A percentile compares a stretch with the other conserved stretches of the same genome.
Evolutionary conservation across 2,113 vertebrate species (phyloP).

Genomic region (Gymnogyps californianus): DNA sequence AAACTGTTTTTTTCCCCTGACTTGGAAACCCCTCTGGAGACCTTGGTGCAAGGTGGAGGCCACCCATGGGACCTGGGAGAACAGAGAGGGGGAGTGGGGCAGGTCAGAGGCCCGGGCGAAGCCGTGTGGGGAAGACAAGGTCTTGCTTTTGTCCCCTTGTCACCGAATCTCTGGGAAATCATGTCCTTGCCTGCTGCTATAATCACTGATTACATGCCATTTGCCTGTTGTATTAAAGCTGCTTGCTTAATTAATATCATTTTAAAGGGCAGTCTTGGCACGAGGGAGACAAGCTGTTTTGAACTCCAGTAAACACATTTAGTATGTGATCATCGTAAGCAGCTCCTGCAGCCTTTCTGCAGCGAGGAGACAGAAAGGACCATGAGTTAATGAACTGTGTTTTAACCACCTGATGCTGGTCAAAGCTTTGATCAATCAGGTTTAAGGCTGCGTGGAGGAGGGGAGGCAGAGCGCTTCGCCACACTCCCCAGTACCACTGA

Average conservation of each 20-base stretch:
- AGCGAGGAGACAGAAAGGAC: not conserved
- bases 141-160: not conserved
- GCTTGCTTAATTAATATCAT: conserved; percentile 49
- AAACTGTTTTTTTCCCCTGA: not conserved
- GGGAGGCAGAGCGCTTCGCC: not conserved
- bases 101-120: not conserved
- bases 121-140: not conserved
- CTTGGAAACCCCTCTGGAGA: not conserved
- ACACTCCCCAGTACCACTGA: not conserved
- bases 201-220: conserved; percentile 25
- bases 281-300: conserved; percentile 18
- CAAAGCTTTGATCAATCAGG: not conserved
- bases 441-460: not conserved
- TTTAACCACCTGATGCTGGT: conserved; percentile 61
- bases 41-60: accelerated
- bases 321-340: not conserved
- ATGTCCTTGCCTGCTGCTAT: not conserved
- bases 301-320: conserved; percentile 16
- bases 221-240: conserved; percentile 45
- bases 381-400: not conserved
- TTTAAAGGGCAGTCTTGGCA: conserved; percentile 21
- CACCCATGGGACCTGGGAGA: not conserved
- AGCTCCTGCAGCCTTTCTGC: not conserved
- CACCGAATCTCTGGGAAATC: not conserved
- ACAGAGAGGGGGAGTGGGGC: not conserved